phyloP scores from a whole-genome alignment of 2,888 invertebrate species.

The Lomographa bimaculata region DNA sequence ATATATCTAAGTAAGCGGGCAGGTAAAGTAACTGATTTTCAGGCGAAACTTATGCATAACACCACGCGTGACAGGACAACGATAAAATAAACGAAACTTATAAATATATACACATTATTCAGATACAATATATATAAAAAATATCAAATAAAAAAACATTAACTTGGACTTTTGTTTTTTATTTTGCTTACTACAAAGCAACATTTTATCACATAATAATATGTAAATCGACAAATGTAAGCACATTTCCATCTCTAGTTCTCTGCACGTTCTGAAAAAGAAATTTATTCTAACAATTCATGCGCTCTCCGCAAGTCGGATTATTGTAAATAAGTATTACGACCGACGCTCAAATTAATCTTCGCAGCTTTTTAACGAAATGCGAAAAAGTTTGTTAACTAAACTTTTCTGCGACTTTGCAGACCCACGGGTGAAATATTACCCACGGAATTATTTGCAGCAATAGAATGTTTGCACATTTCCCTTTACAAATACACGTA shows the following conservation, averaged over 20 bases:
- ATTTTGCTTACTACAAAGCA: no score
- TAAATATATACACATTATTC: no score
- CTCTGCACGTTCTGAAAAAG: slow-evolving; percentile 56
- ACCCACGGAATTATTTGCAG: slow-evolving; percentile 75
- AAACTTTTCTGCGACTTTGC: slow-evolving; percentile 61
- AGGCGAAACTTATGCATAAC: no score
- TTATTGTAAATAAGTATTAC: slow-evolving; percentile 82
- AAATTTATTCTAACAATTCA: slow-evolving; percentile 75
- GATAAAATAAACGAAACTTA: no score
- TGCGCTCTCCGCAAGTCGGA: slow-evolving; percentile 71
- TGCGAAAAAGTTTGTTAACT: slow-evolving; percentile 73
- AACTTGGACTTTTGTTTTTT: no score
- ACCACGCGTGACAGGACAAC: no score
- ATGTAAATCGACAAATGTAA: no score
- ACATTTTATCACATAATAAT: no score
- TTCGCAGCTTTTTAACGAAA: slow-evolving; percentile 71
- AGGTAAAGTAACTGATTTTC: no score
- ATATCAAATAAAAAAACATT: no score
- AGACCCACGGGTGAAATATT: slow-evolving; percentile 68
- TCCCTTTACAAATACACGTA: slow-evolving; percentile 65
- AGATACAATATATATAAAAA: no score
- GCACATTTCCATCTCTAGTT: slow-evolving; percentile 49
- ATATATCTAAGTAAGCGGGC: no score
- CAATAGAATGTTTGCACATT: slow-evolving; percentile 75
- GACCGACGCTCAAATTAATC: slow-evolving; percentile 74